Evolutionary conservation across 2,888 invertebrate species (phyloP), one percentile per base, ranked within the genome.

Genomic region (Metalampra italica): DNA sequence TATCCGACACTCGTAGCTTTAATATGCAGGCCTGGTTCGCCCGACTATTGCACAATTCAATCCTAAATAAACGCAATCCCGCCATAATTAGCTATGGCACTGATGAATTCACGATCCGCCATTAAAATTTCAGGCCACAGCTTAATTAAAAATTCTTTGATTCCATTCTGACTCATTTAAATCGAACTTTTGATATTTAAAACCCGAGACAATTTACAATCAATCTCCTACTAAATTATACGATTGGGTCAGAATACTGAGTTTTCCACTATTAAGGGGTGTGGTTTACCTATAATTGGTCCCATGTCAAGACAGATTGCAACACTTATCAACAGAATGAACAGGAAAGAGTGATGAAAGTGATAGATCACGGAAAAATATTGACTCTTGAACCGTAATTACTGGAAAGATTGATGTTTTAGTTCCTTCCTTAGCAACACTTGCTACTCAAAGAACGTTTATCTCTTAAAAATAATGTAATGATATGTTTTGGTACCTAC

Each of bases 1-100:
- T 80, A 88, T 82, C 81, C 84, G 87, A 87, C 77, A 85, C 87
- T 82, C 71, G 62, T 61, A 56, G 66, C 68, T 78, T 83, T 82
- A 83, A 78, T 82, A 78, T 75, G 71, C 78, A 71, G 71, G 60
- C 60, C 68, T 59, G 71, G 68, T 73, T 62, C 61, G 66, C 59
- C 64, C 59, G 69, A 68, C 65, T 71, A 72, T 76, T 77, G 77
- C 80, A 78, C 79, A 82, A 80, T 82, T 78, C 81, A 77, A 80
- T 80, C 75, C 77, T 76, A 81, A 83, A 82, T 82, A 82, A 82
- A 80, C 75, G 75, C 75, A 72, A 80, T 78, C 72, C 73, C 58
- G 71, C 60, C 73, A 72, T 83, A 85, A 86, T 86, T 86, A 86
- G 82, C 78, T 75, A 78, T 75, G 77, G 79, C 75, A 66, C 71